Evolutionary conservation across 2,113 vertebrate genomes (phyloP).

Genomic region (Australoheros scitulus): DNA sequence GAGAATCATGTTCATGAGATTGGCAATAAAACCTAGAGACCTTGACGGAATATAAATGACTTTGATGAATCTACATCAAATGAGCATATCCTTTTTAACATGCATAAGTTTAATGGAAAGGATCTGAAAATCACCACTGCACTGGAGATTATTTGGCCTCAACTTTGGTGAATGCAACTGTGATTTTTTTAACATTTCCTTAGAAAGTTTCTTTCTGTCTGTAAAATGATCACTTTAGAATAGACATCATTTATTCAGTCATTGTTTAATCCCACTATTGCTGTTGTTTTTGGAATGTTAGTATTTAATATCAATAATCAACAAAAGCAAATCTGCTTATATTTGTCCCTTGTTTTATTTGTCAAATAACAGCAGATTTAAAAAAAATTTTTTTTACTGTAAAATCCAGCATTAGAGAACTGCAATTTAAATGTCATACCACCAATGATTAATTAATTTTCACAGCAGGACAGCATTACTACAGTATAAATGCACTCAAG

Average conservation of each 20-base stretch:
- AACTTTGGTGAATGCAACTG: neutral
- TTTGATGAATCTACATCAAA: slow-evolving; percentile 46
- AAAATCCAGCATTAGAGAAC: neutral
- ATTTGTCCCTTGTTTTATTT: too few species aligned
- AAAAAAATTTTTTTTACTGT: neutral
- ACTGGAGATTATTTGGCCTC: neutral
- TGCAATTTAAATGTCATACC: neutral
- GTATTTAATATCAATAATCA: neutral
- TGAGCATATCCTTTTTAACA: slow-evolving; percentile 46
- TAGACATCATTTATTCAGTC: neutral
- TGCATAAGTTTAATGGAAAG: slow-evolving; percentile 29
- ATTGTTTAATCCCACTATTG: neutral
- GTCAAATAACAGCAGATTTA: too few species aligned
- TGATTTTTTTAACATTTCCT: neutral
- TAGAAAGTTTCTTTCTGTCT: neutral
- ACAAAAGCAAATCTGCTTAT: rapidly evolving
- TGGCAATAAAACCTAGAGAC: slow-evolving; percentile 57
- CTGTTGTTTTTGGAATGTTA: neutral
- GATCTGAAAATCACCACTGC: neutral
- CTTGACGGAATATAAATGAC: slow-evolving; percentile 54
- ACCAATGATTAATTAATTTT: neutral
- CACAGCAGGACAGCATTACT: neutral
- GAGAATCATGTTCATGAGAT: slow-evolving; percentile 62
- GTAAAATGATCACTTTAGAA: neutral
- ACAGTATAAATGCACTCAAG: neutral